These are phyloP conservation scores for Lochmaea capreae DNA, from an alignment of 2,888 invertebrate species.

Conservation along the genomic window DNA sequence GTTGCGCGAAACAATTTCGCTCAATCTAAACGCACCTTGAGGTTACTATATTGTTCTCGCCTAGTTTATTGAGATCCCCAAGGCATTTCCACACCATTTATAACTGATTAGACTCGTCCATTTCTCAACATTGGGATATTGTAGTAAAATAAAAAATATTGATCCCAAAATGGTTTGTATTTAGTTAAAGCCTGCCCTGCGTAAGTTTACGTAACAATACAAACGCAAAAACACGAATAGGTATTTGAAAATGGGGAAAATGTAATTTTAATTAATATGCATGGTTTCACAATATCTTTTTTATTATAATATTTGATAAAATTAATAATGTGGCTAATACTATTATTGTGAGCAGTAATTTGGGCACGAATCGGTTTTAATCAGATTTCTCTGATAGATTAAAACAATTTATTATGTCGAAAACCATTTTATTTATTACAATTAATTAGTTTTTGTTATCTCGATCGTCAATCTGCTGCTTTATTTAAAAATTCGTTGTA, in stretches of 20 bases:
- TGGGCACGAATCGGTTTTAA: constrained; percentile 36
- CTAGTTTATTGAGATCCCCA: too few species aligned
- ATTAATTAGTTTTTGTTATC: neutral
- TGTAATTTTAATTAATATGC: constrained; percentile 53
- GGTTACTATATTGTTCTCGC: too few species aligned
- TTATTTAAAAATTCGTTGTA: neutral
- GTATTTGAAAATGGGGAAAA: constrained; percentile 46
- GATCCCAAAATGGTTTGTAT: too few species aligned
- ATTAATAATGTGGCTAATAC: constrained; percentile 46
- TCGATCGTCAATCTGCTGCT: too few species aligned
- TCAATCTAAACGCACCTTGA: too few species aligned
- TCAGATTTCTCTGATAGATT: constrained; percentile 39
- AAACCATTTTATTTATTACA: neutral
- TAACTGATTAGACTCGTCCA: too few species aligned
- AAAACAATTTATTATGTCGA: constrained; percentile 40
- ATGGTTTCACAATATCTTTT: constrained; percentile 45
- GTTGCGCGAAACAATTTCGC: too few species aligned
- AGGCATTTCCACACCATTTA: too few species aligned
- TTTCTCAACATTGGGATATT: too few species aligned
- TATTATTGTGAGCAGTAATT: constrained; percentile 41
- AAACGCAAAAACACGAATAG: constrained; percentile 26
- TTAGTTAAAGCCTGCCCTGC: neutral
- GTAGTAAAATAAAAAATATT: too few species aligned
- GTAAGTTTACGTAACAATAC: neutral
- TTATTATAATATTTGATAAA: constrained; percentile 45